Evolutionary conservation across 2,888 invertebrate genomes (phyloP).

Genomic region (Dioctria linearis): DNA sequence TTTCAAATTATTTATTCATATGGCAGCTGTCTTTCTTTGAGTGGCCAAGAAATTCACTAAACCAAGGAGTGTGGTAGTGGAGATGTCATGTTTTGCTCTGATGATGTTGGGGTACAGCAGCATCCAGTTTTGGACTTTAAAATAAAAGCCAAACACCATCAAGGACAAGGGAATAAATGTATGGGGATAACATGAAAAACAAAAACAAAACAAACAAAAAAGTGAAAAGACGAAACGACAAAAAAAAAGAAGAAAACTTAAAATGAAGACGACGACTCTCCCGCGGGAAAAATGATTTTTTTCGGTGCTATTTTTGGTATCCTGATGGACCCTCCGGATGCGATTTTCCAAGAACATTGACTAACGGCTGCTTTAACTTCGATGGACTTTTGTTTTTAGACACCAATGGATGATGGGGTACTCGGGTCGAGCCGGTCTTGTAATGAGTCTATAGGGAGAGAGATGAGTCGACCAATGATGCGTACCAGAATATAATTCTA

Average conservation of each 20-base stretch:
- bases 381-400: slow-evolving; percentile 42
- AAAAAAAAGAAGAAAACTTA: not conserved
- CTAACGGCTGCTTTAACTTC: slow-evolving; percentile 16
- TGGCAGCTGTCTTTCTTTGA: slow-evolving; percentile 23
- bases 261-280: slow-evolving; percentile 18
- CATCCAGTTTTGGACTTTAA: slow-evolving; percentile 12
- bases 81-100: too few relatives aligned
- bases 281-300: slow-evolving; percentile 34
- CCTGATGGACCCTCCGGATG: slow-evolving; percentile 53
- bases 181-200: not conserved
- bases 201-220: too few relatives aligned
- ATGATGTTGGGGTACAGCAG: slow-evolving; percentile 9
- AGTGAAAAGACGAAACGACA: too few relatives aligned
- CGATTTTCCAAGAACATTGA: slow-evolving; percentile 53
- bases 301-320: slow-evolving; percentile 50
- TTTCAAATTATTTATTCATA: slow-evolving; percentile 39
- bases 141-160: not conserved
- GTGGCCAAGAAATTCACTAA: slow-evolving; percentile 17
- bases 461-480: slow-evolving; percentile 31
- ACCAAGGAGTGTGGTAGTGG: slow-evolving; percentile 43
- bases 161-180: slow-evolving; percentile 6
- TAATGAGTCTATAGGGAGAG: slow-evolving; percentile 1
- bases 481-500: not conserved
- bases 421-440: not conserved
- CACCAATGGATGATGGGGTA: slow-evolving; percentile 25